Base-by-base conservation (phyloP, 2,113 vertebrate genomes). In the Pollimyrus isidori region DNA sequence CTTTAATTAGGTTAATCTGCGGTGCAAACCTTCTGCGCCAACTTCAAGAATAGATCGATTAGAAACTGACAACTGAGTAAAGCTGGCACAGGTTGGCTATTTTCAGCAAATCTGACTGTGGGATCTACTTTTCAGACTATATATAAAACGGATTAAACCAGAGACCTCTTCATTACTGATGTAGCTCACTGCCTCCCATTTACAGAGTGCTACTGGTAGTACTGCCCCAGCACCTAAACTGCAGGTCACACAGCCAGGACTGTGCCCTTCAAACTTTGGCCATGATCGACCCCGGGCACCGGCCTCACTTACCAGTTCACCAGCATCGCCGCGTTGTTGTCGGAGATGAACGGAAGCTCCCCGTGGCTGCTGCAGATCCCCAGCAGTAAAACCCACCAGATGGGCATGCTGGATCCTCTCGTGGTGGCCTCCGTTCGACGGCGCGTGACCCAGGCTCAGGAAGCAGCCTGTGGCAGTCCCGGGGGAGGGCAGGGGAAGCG, bases 301-400 rank as follows among this genome's bases (percentile, higher is more conserved):
- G 3, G 62, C 26, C 82, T 26, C 91, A 94, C 98, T 98, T 93
- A 99, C 98, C 98, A 98, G 96, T 98, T 97, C 90, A 99, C 97
- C 94, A 95, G 92, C 96, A 99, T 97, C 58, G 96, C 97, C 0
- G 98, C 98, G 1, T 97, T 97, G 92, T 99, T 99, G 90, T 99
- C 97, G 0, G 96, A 94, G 82, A 98, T 96, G 94, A 99, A 97
- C 0, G 97, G 98, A 91, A 99, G 94, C 92, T 98, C 97, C 23
- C 96, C 97, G 3, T 93, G 94, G 0, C 93, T 97, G 88, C 96
- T 96, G 96, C 97, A 95, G 89, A 95, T 91, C 69, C 94, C 94
- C 89, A 96, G 89, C 92, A 97, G 93, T 94, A 97, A 95, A 93
- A 97, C 96, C 96, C 97, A 98, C 93, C 97, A 94, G 89, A 95